A percentile compares a stretch with the other conserved stretches of the same genome.
These are phyloP conservation scores for Thyatira batis DNA, from an alignment of 2,888 invertebrate genomes.

Conservation along the genomic window DNA sequence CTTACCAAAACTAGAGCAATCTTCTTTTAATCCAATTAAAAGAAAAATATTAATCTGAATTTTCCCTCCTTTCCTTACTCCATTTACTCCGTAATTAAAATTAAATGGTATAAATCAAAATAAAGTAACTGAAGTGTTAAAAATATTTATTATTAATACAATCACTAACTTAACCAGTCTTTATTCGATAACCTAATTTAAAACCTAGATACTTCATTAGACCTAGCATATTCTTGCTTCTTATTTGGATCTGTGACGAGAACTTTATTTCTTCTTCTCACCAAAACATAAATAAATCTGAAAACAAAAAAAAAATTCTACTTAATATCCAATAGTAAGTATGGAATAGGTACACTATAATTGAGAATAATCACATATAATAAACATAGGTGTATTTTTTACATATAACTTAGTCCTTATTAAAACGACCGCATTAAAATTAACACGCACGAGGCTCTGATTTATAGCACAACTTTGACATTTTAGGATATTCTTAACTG, in stretches of 20 bases:
- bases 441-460: background rate
- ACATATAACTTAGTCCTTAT: no score
- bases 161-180: conserved; percentile 11
- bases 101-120: background rate
- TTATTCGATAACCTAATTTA: conserved; percentile 20
- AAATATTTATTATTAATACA: conserved; percentile 12
- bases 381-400: no score
- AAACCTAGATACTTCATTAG: conserved; percentile 66
- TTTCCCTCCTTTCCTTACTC: no score
- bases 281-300: conserved; percentile 61
- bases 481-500: background rate
- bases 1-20: no score
- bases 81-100: no score
- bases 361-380: no score
- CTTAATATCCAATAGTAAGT: no score
- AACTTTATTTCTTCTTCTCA: conserved; percentile 42
- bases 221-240: conserved; percentile 62
- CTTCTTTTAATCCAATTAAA: no score
- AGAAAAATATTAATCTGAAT: no score
- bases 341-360: no score
- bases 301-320: conserved; percentile 20
- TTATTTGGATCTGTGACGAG: conserved; percentile 42
- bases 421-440: background rate
- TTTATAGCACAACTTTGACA: background rate
- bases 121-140: background rate